Evolutionary conservation across 2,888 invertebrate species (phyloP).

Genomic region (Frankliniella fusca): DNA sequence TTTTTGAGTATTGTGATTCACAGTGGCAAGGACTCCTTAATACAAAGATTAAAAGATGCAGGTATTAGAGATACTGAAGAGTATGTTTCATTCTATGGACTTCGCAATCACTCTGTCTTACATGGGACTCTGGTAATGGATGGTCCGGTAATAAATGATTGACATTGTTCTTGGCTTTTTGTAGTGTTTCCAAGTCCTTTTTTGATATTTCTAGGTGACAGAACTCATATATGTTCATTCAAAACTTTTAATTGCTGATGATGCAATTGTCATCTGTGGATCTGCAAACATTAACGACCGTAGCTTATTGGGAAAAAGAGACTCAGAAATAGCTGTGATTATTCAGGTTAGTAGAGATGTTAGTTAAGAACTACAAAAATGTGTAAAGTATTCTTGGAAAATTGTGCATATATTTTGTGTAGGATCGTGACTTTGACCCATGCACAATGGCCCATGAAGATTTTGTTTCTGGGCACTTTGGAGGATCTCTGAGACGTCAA

Average conservation of each 20-base stretch:
- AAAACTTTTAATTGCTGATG: conserved; percentile 92
- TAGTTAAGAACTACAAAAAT: not conserved
- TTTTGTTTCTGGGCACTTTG: conserved; percentile 80
- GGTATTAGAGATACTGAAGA: conserved; percentile 76
- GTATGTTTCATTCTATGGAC: conserved; percentile 88
- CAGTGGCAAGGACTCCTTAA: conserved; percentile 79
- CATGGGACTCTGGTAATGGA: conserved; percentile 61
- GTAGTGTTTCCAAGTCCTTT: not conserved
- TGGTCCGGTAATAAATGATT: conserved; percentile 16
- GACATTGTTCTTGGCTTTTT: not conserved
- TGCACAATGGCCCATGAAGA: conserved; percentile 77
- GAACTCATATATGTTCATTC: conserved; percentile 97
- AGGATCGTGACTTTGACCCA: conserved; percentile 76
- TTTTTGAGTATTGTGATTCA: conserved; percentile 33
- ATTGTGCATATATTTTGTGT: conserved; percentile 36
- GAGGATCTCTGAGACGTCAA: conserved; percentile 75
- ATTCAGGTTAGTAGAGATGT: conserved; percentile 59
- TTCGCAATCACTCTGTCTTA: conserved; percentile 74
- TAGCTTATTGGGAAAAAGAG: conserved; percentile 87
- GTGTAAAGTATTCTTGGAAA: conserved; percentile 30
- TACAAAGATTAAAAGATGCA: conserved; percentile 69
- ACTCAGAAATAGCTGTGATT: conserved; percentile 89
- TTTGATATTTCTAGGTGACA: conserved; percentile 57
- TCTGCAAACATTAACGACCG: conserved; percentile 98
- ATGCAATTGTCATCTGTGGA: conserved; percentile 86